A percentile compares a stretch with the other conserved stretches of the same genome.
Evolutionary conservation across 2,888 invertebrate genomes (phyloP).

Genomic region (Lasiommata megera): DNA sequence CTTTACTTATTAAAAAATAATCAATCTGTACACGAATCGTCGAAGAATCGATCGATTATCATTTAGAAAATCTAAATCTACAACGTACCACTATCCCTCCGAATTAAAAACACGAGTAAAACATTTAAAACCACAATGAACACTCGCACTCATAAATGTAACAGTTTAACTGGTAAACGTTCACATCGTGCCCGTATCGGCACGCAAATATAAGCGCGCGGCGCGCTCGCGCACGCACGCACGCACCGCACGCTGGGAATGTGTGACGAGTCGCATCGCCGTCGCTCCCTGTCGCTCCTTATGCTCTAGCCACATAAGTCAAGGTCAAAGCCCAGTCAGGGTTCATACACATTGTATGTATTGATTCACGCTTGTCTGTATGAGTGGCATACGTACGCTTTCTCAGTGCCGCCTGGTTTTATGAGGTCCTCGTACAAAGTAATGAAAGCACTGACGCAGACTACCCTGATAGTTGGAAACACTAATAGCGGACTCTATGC

Average conservation of each 20-base stretch:
- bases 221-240: constrained; percentile 9
- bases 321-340: no score
- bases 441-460: no score
- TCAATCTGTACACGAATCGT: constrained; percentile 61
- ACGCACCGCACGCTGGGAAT: constrained; percentile 37
- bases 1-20: constrained; percentile 55
- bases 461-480: no score
- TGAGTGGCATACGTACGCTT: no score
- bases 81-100: constrained; percentile 53
- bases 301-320: no score
- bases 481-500: no score
- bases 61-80: constrained; percentile 57
- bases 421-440: no score
- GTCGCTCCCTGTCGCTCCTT: constrained; percentile 9
- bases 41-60: constrained; percentile 50
- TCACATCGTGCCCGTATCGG: constrained; percentile 26
- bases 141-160: constrained; percentile 52
- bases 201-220: constrained; percentile 15
- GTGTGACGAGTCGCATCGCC: constrained; percentile 39
- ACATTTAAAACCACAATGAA: constrained; percentile 63
- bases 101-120: constrained; percentile 64
- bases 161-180: constrained; percentile 16
- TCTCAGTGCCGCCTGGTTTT: no score
- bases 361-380: no score
- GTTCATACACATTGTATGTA: no score